Percentiles rank a stretch among this genome's conserved stretches.
Conservation (phyloP, 2,888 invertebrate species). For the Eupelmus urozonus region DNA sequence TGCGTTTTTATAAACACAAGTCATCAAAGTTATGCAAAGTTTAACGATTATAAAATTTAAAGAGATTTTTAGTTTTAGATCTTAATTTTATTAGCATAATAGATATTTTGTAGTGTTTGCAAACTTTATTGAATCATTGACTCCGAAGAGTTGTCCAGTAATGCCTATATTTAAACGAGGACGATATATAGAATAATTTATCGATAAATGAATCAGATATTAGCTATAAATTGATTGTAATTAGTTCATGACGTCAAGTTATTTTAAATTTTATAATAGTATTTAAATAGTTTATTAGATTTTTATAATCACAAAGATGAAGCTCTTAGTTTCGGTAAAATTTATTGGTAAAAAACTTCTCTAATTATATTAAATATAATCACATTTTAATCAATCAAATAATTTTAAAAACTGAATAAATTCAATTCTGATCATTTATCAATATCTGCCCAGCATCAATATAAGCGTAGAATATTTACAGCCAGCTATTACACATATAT, state of each 20-base stretch:
- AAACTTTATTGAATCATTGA: slow-evolving; percentile 10
- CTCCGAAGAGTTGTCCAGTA: background rate
- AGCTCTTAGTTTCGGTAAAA: too few relatives aligned
- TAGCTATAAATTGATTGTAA: slow-evolving; percentile 32
- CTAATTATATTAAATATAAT: too few relatives aligned
- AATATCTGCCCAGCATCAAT: slow-evolving; percentile 12
- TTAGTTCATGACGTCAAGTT: background rate
- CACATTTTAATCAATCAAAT: too few relatives aligned
- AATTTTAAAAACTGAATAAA: background rate
- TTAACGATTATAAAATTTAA: background rate
- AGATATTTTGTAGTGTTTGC: background rate
- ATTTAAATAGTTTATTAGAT: background rate
- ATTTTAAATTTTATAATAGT: background rate
- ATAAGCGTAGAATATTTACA: background rate
- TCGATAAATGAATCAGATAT: slow-evolving; percentile 34
- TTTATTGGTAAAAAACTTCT: too few relatives aligned
- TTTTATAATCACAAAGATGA: background rate
- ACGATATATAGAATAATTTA: background rate
- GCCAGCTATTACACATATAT: too few relatives aligned
- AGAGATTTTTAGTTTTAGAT: slow-evolving; percentile 41
- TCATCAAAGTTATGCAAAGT: background rate
- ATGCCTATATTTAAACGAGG: slow-evolving; percentile 23
- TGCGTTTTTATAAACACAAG: background rate
- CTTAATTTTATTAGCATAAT: slow-evolving; percentile 57
- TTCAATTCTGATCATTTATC: background rate